phyloP scores from a whole-genome alignment of 2,888 invertebrate genomes.

The Nephrotoma appendiculata region DNA sequence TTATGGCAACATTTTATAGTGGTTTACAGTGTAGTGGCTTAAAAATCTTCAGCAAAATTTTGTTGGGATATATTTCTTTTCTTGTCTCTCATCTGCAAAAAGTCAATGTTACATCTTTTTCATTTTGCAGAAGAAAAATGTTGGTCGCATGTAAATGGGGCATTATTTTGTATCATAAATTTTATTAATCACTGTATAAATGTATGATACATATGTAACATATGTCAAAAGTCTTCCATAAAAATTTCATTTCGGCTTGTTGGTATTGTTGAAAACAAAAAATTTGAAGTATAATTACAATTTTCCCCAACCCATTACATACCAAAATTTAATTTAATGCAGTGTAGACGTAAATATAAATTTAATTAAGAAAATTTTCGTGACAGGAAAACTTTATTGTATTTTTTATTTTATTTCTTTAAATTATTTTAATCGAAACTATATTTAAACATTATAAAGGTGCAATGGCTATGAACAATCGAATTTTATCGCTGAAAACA shows the following conservation, averaged over 20 bases:
- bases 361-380: not conserved
- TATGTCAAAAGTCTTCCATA: too few species aligned
- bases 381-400: not conserved
- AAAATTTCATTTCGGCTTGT: not conserved
- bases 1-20: too few species aligned
- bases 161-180: not conserved
- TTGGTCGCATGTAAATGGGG: too few species aligned
- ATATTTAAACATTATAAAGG: not conserved
- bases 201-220: too few species aligned
- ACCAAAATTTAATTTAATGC: not conserved
- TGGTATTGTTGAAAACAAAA: not conserved
- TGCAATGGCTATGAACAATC: not conserved
- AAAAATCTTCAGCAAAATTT: too few species aligned
- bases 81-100: too few species aligned
- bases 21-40: too few species aligned
- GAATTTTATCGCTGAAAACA: not conserved
- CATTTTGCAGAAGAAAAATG: too few species aligned
- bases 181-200: not conserved
- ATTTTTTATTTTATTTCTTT: not conserved
- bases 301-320: not conserved
- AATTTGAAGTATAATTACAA: not conserved
- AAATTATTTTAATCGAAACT: not conserved
- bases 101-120: too few species aligned
- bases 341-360: not conserved
- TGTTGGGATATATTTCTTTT: too few species aligned